These are phyloP conservation scores for Pristionchus entomophagus DNA, from an alignment of 2,888 invertebrate genomes.

Conservation along the genomic window DNA sequence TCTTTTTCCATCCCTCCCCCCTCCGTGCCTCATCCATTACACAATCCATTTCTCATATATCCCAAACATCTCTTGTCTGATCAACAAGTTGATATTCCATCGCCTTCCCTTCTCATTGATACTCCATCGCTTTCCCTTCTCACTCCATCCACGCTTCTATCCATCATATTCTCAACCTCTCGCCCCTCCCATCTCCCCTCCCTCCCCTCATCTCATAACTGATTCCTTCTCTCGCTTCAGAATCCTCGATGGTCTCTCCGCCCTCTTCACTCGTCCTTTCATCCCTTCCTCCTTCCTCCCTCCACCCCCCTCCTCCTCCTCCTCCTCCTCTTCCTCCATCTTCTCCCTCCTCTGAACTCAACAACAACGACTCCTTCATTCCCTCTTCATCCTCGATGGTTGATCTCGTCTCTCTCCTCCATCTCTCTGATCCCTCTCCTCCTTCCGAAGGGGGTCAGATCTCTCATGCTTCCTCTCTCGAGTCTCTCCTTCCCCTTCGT, in stretches of 20 bases:
- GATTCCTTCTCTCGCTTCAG: conserved; percentile 24
- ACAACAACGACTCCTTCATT: conserved; percentile 33
- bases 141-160: not conserved
- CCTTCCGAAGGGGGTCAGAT: not conserved
- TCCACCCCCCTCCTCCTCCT: not conserved
- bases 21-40: conserved; percentile 12
- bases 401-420: conserved; percentile 35
- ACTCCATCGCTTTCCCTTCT: not conserved
- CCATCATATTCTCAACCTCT: not conserved
- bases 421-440: not conserved
- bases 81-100: conserved; percentile 37
- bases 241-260: conserved; percentile 12
- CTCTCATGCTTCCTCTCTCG: conserved; percentile 43
- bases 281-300: conserved; percentile 24
- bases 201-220: conserved; percentile 14
- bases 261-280: conserved; percentile 18
- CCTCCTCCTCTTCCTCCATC: not conserved
- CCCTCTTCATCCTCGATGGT: conserved; percentile 2
- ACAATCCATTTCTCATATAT: conserved; percentile 22
- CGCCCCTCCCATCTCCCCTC: not conserved
- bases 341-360: not conserved
- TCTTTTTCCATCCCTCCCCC: not conserved
- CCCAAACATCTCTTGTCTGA: not conserved
- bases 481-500: conserved; percentile 17
- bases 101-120: not conserved